Conservation (phyloP, 2,888 invertebrate genomes). For the Agriopis leucophaearia region DNA sequence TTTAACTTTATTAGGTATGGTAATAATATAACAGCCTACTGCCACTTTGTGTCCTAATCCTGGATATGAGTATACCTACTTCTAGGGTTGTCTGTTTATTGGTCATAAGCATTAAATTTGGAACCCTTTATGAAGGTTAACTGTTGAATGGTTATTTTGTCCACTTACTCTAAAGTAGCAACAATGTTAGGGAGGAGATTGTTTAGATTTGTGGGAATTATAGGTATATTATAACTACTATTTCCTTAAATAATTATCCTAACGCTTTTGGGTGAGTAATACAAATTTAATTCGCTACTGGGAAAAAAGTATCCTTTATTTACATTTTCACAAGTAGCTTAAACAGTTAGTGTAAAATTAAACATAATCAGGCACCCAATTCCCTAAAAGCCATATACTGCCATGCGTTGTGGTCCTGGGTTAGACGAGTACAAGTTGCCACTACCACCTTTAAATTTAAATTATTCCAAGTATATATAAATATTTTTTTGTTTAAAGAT, state of each 20-base stretch:
- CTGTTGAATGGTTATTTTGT: slow-evolving; percentile 18
- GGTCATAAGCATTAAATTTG: slow-evolving; percentile 18
- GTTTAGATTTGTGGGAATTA: slow-evolving; percentile 15
- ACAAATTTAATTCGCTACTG: too few relatives aligned
- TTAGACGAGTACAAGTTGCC: too few relatives aligned
- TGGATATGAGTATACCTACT: background rate
- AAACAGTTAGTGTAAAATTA: too few relatives aligned
- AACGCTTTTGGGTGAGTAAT: background rate
- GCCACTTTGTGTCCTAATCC: background rate
- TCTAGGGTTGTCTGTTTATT: slow-evolving; percentile 5
- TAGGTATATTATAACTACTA: background rate
- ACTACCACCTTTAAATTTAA: too few relatives aligned
- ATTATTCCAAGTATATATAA: too few relatives aligned
- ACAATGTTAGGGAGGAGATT: slow-evolving; percentile 12
- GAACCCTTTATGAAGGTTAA: slow-evolving; percentile 10
- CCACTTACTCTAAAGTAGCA: slow-evolving; percentile 24
- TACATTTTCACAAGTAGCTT: too few relatives aligned
- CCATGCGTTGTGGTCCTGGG: too few relatives aligned
- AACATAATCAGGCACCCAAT: too few relatives aligned
- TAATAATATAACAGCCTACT: background rate
- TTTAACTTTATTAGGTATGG: background rate
- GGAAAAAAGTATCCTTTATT: too few relatives aligned
- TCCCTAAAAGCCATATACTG: too few relatives aligned
- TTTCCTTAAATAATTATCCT: background rate
- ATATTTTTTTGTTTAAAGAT: too few relatives aligned